Evolutionary conservation across 2,888 invertebrate species (phyloP).

Genomic region (Teinopalpus imperialis): DNA sequence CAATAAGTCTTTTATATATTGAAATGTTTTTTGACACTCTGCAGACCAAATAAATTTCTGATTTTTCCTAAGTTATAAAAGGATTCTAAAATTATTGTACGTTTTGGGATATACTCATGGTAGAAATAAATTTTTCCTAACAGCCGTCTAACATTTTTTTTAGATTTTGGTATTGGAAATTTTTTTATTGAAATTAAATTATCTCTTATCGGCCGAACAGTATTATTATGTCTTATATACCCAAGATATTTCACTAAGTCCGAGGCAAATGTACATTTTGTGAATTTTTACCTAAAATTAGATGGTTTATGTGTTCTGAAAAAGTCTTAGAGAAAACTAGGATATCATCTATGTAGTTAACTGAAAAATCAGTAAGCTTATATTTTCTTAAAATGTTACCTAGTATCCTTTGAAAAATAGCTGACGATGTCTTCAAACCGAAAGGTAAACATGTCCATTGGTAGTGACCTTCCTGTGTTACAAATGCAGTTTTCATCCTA

Average conservation of each 20-base stretch:
- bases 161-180: constrained; percentile 26
- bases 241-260: constrained; percentile 32
- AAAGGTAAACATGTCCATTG: constrained; percentile 47
- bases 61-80: constrained; percentile 24
- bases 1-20: constrained; percentile 23
- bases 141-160: constrained; percentile 30
- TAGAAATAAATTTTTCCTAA: constrained; percentile 35
- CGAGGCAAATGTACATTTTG: constrained; percentile 31
- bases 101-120: constrained; percentile 13
- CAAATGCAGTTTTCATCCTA: constrained; percentile 45
- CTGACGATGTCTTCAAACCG: constrained; percentile 48
- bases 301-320: constrained; percentile 26
- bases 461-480: constrained; percentile 33
- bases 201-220: constrained; percentile 30
- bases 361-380: constrained; percentile 26
- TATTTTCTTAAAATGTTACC: constrained; percentile 37
- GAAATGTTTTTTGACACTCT: constrained; percentile 24
- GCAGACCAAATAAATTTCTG: constrained; percentile 17
- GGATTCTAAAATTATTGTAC: constrained; percentile 21
- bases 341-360: constrained; percentile 29
- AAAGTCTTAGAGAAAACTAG: constrained; percentile 30
- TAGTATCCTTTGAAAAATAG: constrained; percentile 49
- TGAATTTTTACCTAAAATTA: constrained; percentile 30
- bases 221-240: constrained; percentile 33
- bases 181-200: constrained; percentile 35